A percentile compares a stretch with the other conserved stretches of the same genome.
phyloP scores from a whole-genome alignment of 2,113 vertebrate genomes.

The Microcebus lehilahytsara region DNA sequence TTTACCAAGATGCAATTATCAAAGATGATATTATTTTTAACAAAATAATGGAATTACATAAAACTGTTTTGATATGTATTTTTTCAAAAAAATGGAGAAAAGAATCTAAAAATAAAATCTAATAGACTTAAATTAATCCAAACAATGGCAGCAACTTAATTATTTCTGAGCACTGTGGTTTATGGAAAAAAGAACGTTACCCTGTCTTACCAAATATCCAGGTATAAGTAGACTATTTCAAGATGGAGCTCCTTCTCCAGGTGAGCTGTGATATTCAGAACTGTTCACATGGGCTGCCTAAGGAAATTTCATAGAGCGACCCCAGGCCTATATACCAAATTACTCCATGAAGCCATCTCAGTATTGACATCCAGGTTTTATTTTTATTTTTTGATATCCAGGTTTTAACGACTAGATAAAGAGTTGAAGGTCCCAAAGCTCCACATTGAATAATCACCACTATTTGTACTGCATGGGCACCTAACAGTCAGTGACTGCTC shows the following conservation, averaged over 20 bases:
- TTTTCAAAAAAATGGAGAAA: neutral
- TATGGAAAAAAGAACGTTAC: neutral
- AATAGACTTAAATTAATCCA: neutral
- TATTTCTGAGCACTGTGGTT: neutral
- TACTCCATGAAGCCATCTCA: neutral
- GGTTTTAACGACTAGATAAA: neutral
- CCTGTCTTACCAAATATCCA: neutral
- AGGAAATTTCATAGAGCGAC: neutral
- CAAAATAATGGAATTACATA: neutral
- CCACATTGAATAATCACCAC: neutral
- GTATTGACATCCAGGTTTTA: neutral
- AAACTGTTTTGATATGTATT: neutral
- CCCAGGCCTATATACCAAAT: no score
- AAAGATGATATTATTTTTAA: no score
- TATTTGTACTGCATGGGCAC: no score
- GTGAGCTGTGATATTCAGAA: neutral
- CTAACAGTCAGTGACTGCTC: neutral
- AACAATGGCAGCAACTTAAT: neutral
- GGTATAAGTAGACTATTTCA: neutral
- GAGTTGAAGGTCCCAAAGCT: neutral
- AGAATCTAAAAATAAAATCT: no score
- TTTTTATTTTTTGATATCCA: neutral
- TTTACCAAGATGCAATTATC: neutral
- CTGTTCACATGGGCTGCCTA: no score
- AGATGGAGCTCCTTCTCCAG: neutral